Conservation (phyloP, 2,797 vertebrate species). For the Oophaga sylvatica region DNA sequence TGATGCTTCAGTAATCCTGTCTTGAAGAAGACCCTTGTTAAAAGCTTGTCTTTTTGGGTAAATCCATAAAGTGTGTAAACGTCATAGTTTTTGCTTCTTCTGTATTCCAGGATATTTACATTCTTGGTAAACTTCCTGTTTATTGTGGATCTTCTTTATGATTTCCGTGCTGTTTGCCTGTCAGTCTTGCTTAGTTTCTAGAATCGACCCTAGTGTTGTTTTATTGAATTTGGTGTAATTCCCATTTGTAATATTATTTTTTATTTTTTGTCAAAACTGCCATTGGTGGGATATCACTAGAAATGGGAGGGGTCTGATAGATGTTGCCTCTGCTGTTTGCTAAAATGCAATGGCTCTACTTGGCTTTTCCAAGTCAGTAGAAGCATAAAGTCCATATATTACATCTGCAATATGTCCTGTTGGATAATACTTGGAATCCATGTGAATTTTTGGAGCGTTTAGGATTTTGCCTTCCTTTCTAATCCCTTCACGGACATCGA, state of each 20-base stretch:
- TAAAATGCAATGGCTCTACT: too few relatives aligned
- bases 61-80: background rate
- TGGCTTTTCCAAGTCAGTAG: background rate
- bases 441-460: too few relatives aligned
- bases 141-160: conserved; percentile 40
- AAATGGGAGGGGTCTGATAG: too few relatives aligned
- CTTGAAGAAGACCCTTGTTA: background rate
- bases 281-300: background rate
- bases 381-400: too few relatives aligned
- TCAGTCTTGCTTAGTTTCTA: background rate
- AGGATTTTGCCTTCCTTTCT: too few relatives aligned
- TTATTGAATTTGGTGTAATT: background rate
- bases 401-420: too few relatives aligned
- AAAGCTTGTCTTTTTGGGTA: background rate
- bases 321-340: too few relatives aligned
- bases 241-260: background rate
- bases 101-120: conserved; percentile 24
- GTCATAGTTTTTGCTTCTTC: background rate
- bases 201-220: background rate
- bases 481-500: too few relatives aligned
- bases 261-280: too few relatives aligned
- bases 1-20: background rate
- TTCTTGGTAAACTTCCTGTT: conserved; percentile 44
- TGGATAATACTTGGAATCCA: too few relatives aligned
- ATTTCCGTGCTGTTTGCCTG: conserved; percentile 39